Percentiles rank a stretch among this genome's conserved stretches.
Evolutionary conservation across 2,888 invertebrate genomes (phyloP).

Genomic region (Leptopilina myrica): DNA sequence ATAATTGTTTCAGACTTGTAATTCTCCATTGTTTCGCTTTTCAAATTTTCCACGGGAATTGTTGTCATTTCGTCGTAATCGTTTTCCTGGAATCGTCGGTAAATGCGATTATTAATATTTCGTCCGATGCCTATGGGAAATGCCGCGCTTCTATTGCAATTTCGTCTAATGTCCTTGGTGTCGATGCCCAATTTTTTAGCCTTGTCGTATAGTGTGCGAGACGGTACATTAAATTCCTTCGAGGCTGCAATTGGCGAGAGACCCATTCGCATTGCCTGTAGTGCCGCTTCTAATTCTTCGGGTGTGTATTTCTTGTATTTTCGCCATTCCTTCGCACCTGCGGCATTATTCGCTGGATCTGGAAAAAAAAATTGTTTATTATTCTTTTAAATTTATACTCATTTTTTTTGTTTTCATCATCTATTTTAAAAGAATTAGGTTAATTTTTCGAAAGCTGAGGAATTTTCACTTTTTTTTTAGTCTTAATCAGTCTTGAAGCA

Average conservation of each 20-base stretch:
- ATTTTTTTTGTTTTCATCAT: too few species aligned
- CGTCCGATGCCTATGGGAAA: conserved; percentile 83
- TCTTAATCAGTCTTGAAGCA: too few species aligned
- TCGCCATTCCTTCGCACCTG: conserved; percentile 84
- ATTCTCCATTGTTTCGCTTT: neutral
- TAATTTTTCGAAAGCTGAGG: too few species aligned
- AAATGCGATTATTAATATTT: conserved; percentile 78
- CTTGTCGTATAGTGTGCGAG: conserved; percentile 93
- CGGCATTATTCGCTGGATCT: neutral
- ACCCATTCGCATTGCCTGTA: conserved; percentile 84
- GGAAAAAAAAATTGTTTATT: neutral
- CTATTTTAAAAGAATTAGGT: too few species aligned
- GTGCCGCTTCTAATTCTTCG: conserved; percentile 91
- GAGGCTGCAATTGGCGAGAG: conserved; percentile 90
- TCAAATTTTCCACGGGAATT: neutral
- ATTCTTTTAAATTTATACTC: too few species aligned
- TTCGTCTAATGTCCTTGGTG: conserved; percentile 81
- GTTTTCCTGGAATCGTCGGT: conserved; percentile 68
- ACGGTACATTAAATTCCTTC: conserved; percentile 91
- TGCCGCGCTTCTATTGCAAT: conserved; percentile 78
- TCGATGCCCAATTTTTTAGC: conserved; percentile 93
- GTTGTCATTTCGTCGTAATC: neutral
- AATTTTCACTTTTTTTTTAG: too few species aligned
- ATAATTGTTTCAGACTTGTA: neutral
- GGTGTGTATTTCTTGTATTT: conserved; percentile 94